Evolutionary conservation across 2,797 vertebrate genomes (phyloP), one percentile per base, ranked within the genome.

Genomic region (Rhinella marina): DNA sequence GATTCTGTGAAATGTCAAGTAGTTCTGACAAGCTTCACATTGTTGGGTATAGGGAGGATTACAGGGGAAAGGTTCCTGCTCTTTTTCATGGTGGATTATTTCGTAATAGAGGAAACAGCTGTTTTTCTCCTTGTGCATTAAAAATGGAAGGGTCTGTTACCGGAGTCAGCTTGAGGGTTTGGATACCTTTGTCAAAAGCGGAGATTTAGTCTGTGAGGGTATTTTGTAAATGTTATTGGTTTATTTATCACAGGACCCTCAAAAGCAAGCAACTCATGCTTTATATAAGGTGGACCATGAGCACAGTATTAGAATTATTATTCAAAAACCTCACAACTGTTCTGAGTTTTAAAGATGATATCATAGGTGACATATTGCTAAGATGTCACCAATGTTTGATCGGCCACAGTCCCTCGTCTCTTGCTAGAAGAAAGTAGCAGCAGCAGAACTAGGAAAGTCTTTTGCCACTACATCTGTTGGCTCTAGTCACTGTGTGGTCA

Each of bases 61-160:
- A 52, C 57, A 11, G 29, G 27, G n/a, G 9, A 62, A 72, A 54
- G 21, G 70, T 73, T 81, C 59, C 77, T 81, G 77, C 57, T 61
- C 32, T 56, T 75, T 85, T 14, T 73, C 75, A 73, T 23, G 27
- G 14, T 50, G 54, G 85, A 86, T 80, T 86, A 54, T 86, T 80
- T 80, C n/a, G 61, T 66, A 70, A 52, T 80, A 70, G 25, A 62
- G 62, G 75, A n/a, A 80, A 70, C 66, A 61, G 73, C 52, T 83
- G 81, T 32, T 54, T 52, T 54, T 70, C 32, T 50, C 7, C 17
- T 62, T 0, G 16, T 54, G 41, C 29, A 21, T 52, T 54, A 76
- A 3, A 48, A 19, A 19, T 23, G 29, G 12, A 50, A 41, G 1
- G 17, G 16, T 75, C 75, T 54, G 14, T 52, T 54, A 14, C 73